Conservation (phyloP, 2,113 vertebrate species). For the Tragulus kanchil region DNA sequence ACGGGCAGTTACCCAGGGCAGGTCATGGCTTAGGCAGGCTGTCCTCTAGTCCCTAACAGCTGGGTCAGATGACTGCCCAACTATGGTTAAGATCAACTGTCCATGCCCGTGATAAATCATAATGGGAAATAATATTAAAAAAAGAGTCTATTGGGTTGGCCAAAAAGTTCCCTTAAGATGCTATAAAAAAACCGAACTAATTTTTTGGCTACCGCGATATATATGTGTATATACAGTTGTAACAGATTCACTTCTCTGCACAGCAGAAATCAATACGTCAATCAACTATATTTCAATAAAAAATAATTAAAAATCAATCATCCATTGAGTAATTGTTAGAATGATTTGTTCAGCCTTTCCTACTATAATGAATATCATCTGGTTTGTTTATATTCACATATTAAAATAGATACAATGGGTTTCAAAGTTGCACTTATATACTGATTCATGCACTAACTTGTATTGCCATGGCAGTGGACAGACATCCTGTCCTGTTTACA, state of each 20-base stretch:
- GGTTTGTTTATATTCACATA: too few relatives aligned
- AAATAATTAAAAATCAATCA: background rate
- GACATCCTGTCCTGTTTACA: rapidly evolving
- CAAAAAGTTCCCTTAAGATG: background rate
- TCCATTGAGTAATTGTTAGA: background rate
- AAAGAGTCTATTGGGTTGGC: background rate
- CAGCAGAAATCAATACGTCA: background rate
- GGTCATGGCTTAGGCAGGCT: background rate
- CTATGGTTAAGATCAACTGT: background rate
- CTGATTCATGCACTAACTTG: background rate
- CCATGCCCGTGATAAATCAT: background rate
- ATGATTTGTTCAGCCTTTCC: background rate
- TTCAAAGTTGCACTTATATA: background rate
- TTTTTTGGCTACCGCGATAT: background rate
- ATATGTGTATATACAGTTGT: too few relatives aligned
- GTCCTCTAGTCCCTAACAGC: background rate
- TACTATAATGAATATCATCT: background rate
- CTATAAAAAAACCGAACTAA: background rate
- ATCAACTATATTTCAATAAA: background rate
- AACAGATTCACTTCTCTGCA: background rate
- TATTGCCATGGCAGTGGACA: background rate
- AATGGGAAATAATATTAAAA: background rate
- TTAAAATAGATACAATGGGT: background rate
- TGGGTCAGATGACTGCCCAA: background rate
- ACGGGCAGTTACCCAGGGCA: background rate